phyloP scores from a whole-genome alignment of 1,140 invertebrate species.

The Aphaenogaster ashmeadi region DNA sequence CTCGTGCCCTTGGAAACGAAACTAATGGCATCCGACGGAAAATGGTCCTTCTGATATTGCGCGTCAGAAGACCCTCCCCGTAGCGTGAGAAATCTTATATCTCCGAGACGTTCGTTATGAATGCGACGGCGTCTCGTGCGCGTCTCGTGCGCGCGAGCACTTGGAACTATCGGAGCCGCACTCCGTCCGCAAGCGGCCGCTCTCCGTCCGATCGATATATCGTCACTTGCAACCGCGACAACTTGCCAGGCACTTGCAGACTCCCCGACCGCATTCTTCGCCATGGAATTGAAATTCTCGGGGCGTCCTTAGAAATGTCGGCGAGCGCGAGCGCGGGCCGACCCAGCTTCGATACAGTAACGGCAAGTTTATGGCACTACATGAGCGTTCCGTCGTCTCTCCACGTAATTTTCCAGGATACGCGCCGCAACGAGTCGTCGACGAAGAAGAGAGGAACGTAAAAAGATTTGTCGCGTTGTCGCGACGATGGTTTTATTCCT shows the following conservation, averaged over 20 bases:
- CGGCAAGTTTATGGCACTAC: neutral
- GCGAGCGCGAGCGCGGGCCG: neutral
- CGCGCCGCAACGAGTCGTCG: neutral
- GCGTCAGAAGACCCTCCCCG: neutral
- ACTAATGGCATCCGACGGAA: conserved; percentile 9
- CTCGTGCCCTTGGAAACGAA: neutral
- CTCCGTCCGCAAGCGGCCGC: neutral
- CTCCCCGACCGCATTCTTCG: conserved; percentile 31
- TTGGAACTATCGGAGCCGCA: conserved; percentile 38
- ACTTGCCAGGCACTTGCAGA: conserved; percentile 44
- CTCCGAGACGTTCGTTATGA: conserved; percentile 5
- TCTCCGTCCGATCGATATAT: conserved; percentile 36
- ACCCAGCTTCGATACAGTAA: neutral
- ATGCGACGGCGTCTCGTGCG: conserved; percentile 12
- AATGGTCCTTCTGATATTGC: neutral
- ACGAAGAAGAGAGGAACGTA: neutral
- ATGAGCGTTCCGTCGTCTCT: neutral
- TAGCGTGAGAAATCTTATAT: conserved; percentile 26
- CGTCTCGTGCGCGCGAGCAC: neutral
- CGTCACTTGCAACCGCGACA: conserved; percentile 39
- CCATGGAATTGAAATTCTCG: conserved; percentile 52
- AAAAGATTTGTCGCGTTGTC: neutral
- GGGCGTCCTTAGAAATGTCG: conserved; percentile 18
- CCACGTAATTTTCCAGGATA: neutral
- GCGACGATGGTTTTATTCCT: conserved; percentile 6